Evolutionary conservation across 2,113 vertebrate genomes (phyloP), one percentile per base, ranked within the genome.

Genomic region (Forbesichthys agassizii): DNA sequence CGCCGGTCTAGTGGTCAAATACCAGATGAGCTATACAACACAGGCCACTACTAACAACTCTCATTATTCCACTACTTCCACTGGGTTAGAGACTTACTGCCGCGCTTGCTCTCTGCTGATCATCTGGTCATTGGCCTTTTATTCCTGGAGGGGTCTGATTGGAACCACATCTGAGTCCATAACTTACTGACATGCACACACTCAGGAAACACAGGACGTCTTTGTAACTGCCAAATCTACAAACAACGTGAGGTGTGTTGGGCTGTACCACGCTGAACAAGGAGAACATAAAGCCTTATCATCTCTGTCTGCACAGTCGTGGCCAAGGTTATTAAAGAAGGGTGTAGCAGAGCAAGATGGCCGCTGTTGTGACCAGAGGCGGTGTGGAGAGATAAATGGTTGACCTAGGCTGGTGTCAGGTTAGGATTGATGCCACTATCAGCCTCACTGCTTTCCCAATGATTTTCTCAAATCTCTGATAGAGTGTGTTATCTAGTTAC

Each of bases 401-500:
- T 97, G 96, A 98, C 96, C 97, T 84, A 81, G 88, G 94, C 92
- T 90, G 0, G 90, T 98, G 97, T 98, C 97, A 98, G 95, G 94
- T 93, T 92, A 95, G 92, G 96, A 99, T 98, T 98, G 97, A 99
- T 99, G 96, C 95, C 94, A 96, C 97, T 96, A 97, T 97, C 96
- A 98, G 95, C 93, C 93, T 94, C 91, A 91, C 92, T 95, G 95
- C 95, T 94, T 96, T 95, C 94, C 94, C 96, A 98, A 95, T 96
- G 96, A 98, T 98, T 96, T 97, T 96, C 94, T 94, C 90, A 96
- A 96, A 96, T 95, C 96, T 96, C 95, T 98, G 97, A 98, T 98
- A 96, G 96, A 98, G 96, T 98, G 93, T 96, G 95, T 98, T 99
- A 98, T 99, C 97, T 98, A 96, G 95, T 98, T 98, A 97, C 95